These are phyloP conservation scores for Scaptomyza caliginosa DNA, from an alignment of 2,888 invertebrate species.

Conservation along the genomic window DNA sequence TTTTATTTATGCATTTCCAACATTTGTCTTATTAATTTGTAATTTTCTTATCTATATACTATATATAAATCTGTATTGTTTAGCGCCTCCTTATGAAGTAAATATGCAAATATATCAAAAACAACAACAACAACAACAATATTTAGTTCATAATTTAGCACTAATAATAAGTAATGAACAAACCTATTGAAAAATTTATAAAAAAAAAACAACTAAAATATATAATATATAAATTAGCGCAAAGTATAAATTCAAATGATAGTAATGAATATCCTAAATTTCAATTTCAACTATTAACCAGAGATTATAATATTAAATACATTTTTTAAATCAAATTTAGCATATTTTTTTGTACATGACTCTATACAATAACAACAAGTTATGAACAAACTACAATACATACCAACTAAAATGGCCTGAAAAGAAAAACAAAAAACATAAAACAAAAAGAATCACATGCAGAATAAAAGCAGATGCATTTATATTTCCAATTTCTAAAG, in stretches of 20 bases:
- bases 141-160: slow-evolving; percentile 77
- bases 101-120: slow-evolving; percentile 36
- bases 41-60: slow-evolving; percentile 31
- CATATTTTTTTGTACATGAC: slow-evolving; percentile 72
- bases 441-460: slow-evolving; percentile 37
- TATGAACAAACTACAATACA: slow-evolving; percentile 39
- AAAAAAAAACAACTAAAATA: slow-evolving; percentile 46
- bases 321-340: slow-evolving; percentile 70
- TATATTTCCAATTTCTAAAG: slow-evolving; percentile 72
- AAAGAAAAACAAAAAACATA: too few species aligned
- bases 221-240: slow-evolving; percentile 67
- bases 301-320: slow-evolving; percentile 67
- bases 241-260: slow-evolving; percentile 58
- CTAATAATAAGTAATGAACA: slow-evolving; percentile 72
- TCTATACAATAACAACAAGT: slow-evolving; percentile 38
- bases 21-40: slow-evolving; percentile 49
- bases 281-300: slow-evolving; percentile 67
- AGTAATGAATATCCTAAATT: slow-evolving; percentile 69
- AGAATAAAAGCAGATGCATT: slow-evolving; percentile 70
- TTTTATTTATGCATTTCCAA: slow-evolving; percentile 64
- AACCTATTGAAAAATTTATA: slow-evolving; percentile 50
- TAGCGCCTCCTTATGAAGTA: slow-evolving; percentile 46
- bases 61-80: slow-evolving; percentile 23
- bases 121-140: slow-evolving; percentile 29
- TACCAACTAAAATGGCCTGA: slow-evolving; percentile 57